A percentile compares a stretch with the other conserved stretches of the same genome.
phyloP scores from a whole-genome alignment of 64 coral and sea anemone genomes.

The Dendrophyllia cribrosa region DNA sequence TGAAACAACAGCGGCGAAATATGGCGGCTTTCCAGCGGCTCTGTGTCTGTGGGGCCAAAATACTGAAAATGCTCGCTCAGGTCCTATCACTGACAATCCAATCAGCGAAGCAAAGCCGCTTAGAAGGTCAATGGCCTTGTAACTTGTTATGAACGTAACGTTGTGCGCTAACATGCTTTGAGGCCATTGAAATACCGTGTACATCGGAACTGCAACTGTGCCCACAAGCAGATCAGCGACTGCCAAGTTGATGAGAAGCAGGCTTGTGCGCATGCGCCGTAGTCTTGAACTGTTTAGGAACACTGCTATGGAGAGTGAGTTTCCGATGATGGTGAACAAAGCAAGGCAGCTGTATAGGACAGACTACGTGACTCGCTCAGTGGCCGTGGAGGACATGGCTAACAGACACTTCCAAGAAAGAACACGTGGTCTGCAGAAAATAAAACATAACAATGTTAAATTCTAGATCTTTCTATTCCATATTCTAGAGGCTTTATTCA shows the following conservation, averaged over 20 bases:
- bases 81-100: constrained; percentile 65
- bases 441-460: neutral
- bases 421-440: neutral
- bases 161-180: neutral
- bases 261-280: constrained; percentile 67
- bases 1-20: constrained; percentile 24
- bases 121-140: constrained; percentile 64
- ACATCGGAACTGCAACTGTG: constrained; percentile 76
- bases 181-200: constrained; percentile 64
- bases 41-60: constrained; percentile 75
- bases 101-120: constrained; percentile 84
- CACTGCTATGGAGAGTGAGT: constrained; percentile 56
- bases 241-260: constrained; percentile 69
- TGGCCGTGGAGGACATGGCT: neutral
- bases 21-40: constrained; percentile 31
- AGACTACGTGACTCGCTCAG: constrained; percentile 27
- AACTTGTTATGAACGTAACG: constrained; percentile 2
- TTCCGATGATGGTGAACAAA: constrained; percentile 48
- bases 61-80: constrained; percentile 79
- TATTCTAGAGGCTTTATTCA: too few relatives aligned
- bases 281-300: constrained; percentile 60
- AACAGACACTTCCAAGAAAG: neutral
- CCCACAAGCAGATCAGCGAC: constrained; percentile 83
- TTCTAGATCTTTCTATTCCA: too few relatives aligned
- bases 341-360: constrained; percentile 59